phyloP scores from a whole-genome alignment of 2,797 vertebrate species.

The Scomberomorus guttatus region DNA sequence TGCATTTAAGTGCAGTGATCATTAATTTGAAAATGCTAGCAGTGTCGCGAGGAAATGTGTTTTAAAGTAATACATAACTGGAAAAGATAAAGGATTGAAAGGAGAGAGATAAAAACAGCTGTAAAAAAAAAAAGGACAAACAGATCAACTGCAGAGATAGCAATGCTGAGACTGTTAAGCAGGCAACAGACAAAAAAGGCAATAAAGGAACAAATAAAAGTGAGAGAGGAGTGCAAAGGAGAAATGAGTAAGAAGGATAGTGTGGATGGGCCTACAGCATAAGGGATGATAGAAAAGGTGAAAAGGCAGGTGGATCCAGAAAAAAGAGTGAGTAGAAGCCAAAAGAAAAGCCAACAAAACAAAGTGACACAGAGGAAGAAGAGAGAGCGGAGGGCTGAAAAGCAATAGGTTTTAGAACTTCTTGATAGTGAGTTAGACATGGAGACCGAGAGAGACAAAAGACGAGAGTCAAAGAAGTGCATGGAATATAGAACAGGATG shows the following conservation, averaged over 20 bases:
- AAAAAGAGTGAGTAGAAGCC: slow-evolving; percentile 19
- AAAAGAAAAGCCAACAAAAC: slow-evolving; percentile 24
- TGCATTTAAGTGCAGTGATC: neutral
- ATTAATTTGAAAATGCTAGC: neutral
- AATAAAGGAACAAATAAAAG: slow-evolving; percentile 49
- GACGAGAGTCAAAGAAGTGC: slow-evolving; percentile 13
- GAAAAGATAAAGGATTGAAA: slow-evolving; percentile 27
- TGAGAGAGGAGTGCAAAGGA: slow-evolving; percentile 28
- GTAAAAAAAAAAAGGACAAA: slow-evolving; percentile 18
- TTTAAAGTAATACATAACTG: slow-evolving; percentile 27
- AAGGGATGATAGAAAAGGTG: slow-evolving; percentile 40
- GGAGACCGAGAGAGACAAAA: slow-evolving; percentile 35
- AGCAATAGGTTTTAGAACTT: slow-evolving; percentile 36
- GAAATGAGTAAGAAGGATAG: slow-evolving; percentile 19
- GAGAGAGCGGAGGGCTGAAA: slow-evolving; percentile 19
- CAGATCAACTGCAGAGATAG: slow-evolving; percentile 26
- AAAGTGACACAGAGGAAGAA: slow-evolving; percentile 23
- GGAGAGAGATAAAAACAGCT: slow-evolving; percentile 13
- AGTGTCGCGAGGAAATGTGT: slow-evolving; percentile 1
- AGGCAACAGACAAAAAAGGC: slow-evolving; percentile 21
- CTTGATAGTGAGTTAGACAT: slow-evolving; percentile 47
- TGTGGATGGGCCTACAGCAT: slow-evolving; percentile 21
- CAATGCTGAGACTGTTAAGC: slow-evolving; percentile 36
- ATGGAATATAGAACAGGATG: slow-evolving; percentile 40
- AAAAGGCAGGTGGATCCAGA: slow-evolving; percentile 18